These are phyloP conservation scores for Smittia aterrima DNA, from an alignment of 2,888 invertebrate genomes.

Conservation along the genomic window DNA sequence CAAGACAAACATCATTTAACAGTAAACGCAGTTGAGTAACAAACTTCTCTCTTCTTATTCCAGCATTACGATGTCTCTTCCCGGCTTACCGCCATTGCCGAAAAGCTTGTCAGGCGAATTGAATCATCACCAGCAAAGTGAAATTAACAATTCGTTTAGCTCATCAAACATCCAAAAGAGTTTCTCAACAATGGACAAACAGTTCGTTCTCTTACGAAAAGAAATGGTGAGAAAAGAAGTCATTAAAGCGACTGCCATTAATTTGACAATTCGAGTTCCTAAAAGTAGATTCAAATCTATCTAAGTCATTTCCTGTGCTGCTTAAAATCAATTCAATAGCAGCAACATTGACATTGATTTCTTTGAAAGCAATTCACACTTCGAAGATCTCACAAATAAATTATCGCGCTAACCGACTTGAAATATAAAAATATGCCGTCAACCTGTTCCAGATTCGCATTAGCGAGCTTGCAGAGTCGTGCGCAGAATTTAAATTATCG, in stretches of 20 bases:
- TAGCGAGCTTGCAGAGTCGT: neutral
- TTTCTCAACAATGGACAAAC: constrained; percentile 75
- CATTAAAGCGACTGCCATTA: too few species aligned
- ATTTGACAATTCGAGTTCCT: too few species aligned
- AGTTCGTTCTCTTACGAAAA: constrained; percentile 78
- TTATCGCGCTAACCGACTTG: neutral
- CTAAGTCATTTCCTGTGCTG: too few species aligned
- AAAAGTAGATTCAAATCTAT: too few species aligned
- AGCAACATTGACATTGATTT: too few species aligned
- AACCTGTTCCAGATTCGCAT: neutral
- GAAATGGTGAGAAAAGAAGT: constrained; percentile 74
- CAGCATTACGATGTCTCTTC: constrained; percentile 63
- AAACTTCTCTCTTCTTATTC: constrained; percentile 45
- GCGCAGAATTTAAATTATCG: neutral
- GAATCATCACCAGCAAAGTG: constrained; percentile 48
- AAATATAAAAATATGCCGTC: neutral
- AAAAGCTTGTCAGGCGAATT: constrained; percentile 79
- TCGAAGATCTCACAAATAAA: neutral
- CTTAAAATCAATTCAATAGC: too few species aligned
- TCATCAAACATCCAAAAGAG: constrained; percentile 52
- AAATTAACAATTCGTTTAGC: constrained; percentile 44
- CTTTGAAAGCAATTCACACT: too few species aligned
- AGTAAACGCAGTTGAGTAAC: too few species aligned
- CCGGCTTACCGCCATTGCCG: constrained; percentile 82
- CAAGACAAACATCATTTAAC: too few species aligned